phyloP scores from a whole-genome alignment of 2,888 invertebrate species.

The Drosophila barbarae region DNA sequence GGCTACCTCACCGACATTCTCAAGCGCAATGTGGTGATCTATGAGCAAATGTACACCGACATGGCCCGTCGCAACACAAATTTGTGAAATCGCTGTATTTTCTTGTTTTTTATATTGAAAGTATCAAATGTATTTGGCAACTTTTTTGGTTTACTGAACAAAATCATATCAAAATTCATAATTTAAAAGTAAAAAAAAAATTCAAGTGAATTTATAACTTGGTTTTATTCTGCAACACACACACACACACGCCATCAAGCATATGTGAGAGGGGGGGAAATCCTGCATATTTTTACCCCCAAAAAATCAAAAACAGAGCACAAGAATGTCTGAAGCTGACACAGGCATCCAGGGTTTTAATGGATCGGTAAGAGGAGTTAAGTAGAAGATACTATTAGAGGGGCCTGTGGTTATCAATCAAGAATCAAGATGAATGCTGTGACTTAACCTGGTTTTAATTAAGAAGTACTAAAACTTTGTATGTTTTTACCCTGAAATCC shows the following conservation, averaged over 20 bases:
- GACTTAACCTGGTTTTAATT: conserved; percentile 21
- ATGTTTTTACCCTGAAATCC: conserved; percentile 2
- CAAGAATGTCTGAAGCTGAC: conserved; percentile 40
- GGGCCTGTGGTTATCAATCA: conserved; percentile 35
- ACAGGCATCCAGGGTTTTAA: conserved; percentile 33
- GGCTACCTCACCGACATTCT: conserved; percentile 99
- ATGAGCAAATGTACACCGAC: conserved; percentile 82
- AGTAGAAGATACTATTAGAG: conserved; percentile 14
- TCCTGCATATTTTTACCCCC: not conserved
- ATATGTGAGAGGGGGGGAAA: conserved; percentile 5
- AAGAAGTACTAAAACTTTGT: conserved; percentile 27
- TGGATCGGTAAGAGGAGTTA: conserved; percentile 36
- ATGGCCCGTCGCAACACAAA: conserved; percentile 67
- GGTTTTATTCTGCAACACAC: conserved; percentile 18
- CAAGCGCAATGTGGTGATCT: conserved; percentile 97
- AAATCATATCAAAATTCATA: conserved; percentile 10
- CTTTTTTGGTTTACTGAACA: not conserved
- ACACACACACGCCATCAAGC: conserved; percentile 11
- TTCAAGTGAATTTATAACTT: conserved; percentile 1
- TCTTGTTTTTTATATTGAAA: not conserved
- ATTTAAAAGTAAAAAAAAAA: conserved; percentile 14
- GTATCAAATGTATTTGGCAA: not conserved
- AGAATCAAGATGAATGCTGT: conserved; percentile 7
- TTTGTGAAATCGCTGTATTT: conserved; percentile 46
- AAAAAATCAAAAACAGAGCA: conserved; percentile 5